These are phyloP conservation scores for Fringilla coelebs DNA, from an alignment of 2,797 vertebrate genomes.

Conservation along the genomic window DNA sequence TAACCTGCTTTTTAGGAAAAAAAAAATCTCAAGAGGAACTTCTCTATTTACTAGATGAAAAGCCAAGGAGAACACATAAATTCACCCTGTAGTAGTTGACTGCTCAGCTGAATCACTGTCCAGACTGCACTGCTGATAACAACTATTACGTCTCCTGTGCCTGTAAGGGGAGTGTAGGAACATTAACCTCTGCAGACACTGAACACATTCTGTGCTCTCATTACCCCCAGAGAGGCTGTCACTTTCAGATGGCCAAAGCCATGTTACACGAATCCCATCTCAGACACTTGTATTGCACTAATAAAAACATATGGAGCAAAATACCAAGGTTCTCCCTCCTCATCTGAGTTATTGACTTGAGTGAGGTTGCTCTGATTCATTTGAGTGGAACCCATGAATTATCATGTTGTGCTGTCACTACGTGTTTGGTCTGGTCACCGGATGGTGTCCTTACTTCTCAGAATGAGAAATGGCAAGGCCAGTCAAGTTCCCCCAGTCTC, in stretches of 20 bases:
- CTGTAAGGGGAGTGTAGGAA: neutral
- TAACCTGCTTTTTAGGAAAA: neutral
- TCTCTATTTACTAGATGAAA: neutral
- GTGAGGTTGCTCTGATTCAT: neutral
- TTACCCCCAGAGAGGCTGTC: neutral
- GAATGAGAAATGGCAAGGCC: neutral
- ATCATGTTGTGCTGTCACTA: neutral
- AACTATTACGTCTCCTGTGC: neutral
- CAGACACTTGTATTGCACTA: neutral
- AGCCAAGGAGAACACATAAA: neutral
- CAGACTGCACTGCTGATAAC: neutral
- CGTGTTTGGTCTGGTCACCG: neutral
- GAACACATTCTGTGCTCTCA: neutral
- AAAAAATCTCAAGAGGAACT: neutral
- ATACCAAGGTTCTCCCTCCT: neutral
- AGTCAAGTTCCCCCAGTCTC: neutral
- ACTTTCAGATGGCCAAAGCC: neutral
- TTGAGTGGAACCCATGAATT: neutral
- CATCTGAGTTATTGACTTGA: accelerated
- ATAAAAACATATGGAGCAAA: neutral
- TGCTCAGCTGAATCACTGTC: neutral
- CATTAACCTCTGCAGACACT: neutral
- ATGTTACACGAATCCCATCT: neutral
- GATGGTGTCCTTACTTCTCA: neutral
- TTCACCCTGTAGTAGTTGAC: neutral